Base-by-base conservation (phyloP, 1,140 invertebrate genomes). In the Dreissena polymorpha region DNA sequence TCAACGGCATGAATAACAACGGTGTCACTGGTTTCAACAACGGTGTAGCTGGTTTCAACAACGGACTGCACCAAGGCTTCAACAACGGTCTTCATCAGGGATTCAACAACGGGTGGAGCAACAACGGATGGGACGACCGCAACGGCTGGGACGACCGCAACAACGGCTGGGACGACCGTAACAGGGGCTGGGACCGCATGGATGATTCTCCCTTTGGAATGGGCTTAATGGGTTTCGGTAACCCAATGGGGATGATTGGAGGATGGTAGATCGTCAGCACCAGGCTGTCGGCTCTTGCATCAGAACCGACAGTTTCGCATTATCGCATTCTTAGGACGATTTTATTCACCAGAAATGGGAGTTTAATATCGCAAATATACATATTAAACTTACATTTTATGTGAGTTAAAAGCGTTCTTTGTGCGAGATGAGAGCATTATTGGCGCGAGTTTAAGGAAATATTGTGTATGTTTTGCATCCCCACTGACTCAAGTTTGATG, bases 121-220 rank as follows among this genome's bases (percentile, higher is more conserved):
- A 73, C 49, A 73, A 73, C 21, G 71, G 71, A 55, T 73, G 71
- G 71, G 53, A 27, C 12, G 55, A 73, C n/a, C 55, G 60, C 23
- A 73, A 73, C 51, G 51, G 51, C 14, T 73, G 51, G 51, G 71
- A 27, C 7, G 60, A 73, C 25, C 25, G 29, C 53, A 73, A 73
- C n/a, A 27, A 27, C 13, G 55, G 71, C 25, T 23, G 23, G 23
- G 60, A 73, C 21, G 55, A 72, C 18, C 60, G 18, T 5, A n/a
- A 63, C 23, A n/a, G 18, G 18, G 18, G 60, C 23, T 63, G 18
- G 18, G 18, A n/a, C 23, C 23, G 18, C 23, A n/a, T n/a, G 18
- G 18, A 23, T 63, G 18, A 63, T n/a, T 2, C 3, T n/a, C 2
- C 23, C 18, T n/a, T 23, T n/a, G 23, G 23, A 63, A 63, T 23